Conservation (phyloP, 1,140 invertebrate species). For the Hyposmocoma kahamanoa region DNA sequence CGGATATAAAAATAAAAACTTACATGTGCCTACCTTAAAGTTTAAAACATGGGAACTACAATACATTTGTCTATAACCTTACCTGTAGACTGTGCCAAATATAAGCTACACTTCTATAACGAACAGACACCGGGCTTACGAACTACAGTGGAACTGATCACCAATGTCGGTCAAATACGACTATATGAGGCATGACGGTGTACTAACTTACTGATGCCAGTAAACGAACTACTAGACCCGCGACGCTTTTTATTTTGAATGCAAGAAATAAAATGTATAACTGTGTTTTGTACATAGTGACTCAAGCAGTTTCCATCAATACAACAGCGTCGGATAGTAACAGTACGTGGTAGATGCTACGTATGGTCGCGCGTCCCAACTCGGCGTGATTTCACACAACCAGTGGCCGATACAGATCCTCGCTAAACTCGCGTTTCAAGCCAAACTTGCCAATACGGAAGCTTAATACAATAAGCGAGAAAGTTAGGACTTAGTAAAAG, state of each 20-base stretch:
- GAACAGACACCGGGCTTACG: neutral
- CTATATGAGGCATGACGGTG: too few species aligned
- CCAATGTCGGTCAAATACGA: too few species aligned
- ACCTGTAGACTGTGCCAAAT: neutral
- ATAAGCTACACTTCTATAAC: neutral
- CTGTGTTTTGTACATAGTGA: too few species aligned
- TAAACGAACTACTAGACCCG: too few species aligned
- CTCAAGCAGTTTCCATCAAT: too few species aligned
- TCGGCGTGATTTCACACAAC: neutral
- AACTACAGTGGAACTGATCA: too few species aligned
- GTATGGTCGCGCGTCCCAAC: neutral
- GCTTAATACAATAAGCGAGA: neutral
- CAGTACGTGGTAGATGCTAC: neutral
- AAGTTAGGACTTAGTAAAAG: neutral
- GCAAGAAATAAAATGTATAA: too few species aligned
- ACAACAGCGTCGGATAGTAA: too few species aligned
- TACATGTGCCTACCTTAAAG: conserved; percentile 33
- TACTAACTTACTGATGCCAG: too few species aligned
- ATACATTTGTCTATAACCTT: conserved; percentile 13
- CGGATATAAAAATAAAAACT: conserved; percentile 63
- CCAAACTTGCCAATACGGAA: neutral
- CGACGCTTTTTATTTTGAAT: too few species aligned
- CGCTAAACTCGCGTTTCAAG: neutral
- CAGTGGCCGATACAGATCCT: neutral
- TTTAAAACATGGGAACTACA: conserved; percentile 3